Conservation (phyloP, 2,113 vertebrate genomes). For the Cercopithecus mona region DNA sequence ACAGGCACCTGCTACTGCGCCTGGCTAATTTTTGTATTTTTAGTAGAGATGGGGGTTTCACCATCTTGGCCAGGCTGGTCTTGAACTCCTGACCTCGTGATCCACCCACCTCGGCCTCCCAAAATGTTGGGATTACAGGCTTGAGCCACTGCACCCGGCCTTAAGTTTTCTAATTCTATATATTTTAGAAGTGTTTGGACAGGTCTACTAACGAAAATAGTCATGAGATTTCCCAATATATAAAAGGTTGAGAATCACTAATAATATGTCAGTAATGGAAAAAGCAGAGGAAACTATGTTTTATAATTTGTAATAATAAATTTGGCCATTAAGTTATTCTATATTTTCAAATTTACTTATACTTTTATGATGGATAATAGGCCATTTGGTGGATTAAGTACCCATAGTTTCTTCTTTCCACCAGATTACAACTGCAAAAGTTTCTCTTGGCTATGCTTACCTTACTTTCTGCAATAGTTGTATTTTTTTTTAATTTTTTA, state of each 20-base stretch:
- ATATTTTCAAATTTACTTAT: background rate
- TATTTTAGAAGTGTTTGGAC: constrained; percentile 4
- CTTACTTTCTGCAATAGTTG: constrained; percentile 4
- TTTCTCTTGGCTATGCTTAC: background rate
- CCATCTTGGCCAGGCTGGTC: too few relatives aligned
- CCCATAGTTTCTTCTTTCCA: constrained; percentile 4
- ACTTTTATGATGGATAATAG: background rate
- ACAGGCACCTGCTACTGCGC: background rate
- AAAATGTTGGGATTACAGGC: too few relatives aligned
- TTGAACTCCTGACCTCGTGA: too few relatives aligned
- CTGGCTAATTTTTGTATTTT: too few relatives aligned
- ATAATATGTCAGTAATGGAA: background rate
- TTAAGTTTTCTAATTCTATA: background rate
- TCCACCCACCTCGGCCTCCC: too few relatives aligned
- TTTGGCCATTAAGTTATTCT: constrained; percentile 11
- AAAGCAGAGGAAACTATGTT: constrained; percentile 19
- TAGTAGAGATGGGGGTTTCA: too few relatives aligned
- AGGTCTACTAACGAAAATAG: background rate
- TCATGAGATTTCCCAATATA: background rate
- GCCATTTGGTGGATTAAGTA: background rate
- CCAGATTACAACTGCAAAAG: background rate
- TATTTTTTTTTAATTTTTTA: background rate
- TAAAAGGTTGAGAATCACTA: background rate
- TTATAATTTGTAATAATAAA: constrained; percentile 7
- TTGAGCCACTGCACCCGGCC: too few relatives aligned